Evolutionary conservation across 2,113 vertebrate genomes (phyloP), one percentile per base, ranked within the genome.

Genomic region (Alouatta palliata): DNA sequence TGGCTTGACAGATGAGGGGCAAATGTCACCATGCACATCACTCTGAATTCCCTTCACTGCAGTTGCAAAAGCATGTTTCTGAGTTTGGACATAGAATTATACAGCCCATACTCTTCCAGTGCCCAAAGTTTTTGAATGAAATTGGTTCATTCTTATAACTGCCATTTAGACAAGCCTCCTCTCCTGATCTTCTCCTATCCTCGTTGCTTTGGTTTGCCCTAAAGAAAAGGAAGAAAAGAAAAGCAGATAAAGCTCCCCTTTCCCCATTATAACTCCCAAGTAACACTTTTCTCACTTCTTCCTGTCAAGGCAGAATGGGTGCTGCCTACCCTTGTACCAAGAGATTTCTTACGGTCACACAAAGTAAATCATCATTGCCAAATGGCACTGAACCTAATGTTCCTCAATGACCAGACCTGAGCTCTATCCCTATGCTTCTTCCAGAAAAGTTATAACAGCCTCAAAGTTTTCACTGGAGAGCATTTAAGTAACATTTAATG

Each of bases 401-500:
- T 35, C 30, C 47, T 89, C 56, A 79, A 80, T 82, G 90, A 58
- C 16, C 16, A 95, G 32, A 75, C 71, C 73, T 68, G 52, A 94
- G 54, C 45, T 84, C 85, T 20, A 83, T 13, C 30, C 8, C 70
- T 76, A 66, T n/a, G 10, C 30, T 91, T 85, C 58, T 77, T 79
- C 45, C 37, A 92, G 49, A 94, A 97, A 94, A 96, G 61, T 21
- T 43, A 54, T 9, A 94, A 32, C n/a, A 91, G 68, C 49, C 52
- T 75, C 49, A 79, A 86, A 27, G 14, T n/a, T 91, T 86, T 64
- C 70, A 87, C 0, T 61, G 47, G 76, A 54, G 68, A 77, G 61
- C 37, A 91, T 45, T 66, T 76, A 96, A 20, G 19, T 43, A 75
- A 93, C 77, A 77, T 52, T 76, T 89, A 90, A 91, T 35, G 35